Percentiles rank a stretch among this genome's conserved stretches.
Evolutionary conservation across 2,888 invertebrate species (phyloP).

Genomic region (Microctonus brassicae): DNA sequence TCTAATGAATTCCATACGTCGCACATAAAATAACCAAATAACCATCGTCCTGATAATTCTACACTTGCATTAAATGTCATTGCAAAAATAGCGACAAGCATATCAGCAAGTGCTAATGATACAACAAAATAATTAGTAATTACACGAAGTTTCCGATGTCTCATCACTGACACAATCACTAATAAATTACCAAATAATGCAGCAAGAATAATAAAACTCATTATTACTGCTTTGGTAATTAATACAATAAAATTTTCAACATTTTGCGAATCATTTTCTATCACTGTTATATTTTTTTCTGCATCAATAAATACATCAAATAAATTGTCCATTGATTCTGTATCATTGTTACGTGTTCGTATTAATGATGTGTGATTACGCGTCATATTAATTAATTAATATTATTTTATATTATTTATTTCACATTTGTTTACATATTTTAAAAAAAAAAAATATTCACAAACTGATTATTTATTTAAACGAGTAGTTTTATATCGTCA

Average conservation of each 20-base stretch:
- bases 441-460: background rate
- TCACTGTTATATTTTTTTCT: constrained; percentile 50
- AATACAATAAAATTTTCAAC: constrained; percentile 75
- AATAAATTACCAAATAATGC: constrained; percentile 92
- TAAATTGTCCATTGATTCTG: constrained; percentile 37
- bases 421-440: background rate
- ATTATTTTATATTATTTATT: background rate
- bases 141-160: constrained; percentile 81
- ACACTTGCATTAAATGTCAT: constrained; percentile 96
- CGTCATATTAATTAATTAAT: constrained; percentile 32
- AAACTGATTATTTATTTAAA: background rate
- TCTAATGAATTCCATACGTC: constrained; percentile 97
- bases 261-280: constrained; percentile 56
- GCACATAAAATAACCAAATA: constrained; percentile 92
- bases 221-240: constrained; percentile 82
- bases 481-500: background rate
- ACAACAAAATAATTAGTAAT: constrained; percentile 98
- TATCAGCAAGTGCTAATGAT: constrained; percentile 92
- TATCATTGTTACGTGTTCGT: constrained; percentile 25
- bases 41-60: constrained; percentile 87
- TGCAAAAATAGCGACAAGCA: constrained; percentile 93
- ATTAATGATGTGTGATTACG: constrained; percentile 26
- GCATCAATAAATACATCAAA: constrained; percentile 53
- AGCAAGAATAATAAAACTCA: constrained; percentile 89
- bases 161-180: constrained; percentile 89